Evolutionary conservation across 2,888 invertebrate species (phyloP), one percentile per base, ranked within the genome.

Genomic region (Ptychoptera albimana): DNA sequence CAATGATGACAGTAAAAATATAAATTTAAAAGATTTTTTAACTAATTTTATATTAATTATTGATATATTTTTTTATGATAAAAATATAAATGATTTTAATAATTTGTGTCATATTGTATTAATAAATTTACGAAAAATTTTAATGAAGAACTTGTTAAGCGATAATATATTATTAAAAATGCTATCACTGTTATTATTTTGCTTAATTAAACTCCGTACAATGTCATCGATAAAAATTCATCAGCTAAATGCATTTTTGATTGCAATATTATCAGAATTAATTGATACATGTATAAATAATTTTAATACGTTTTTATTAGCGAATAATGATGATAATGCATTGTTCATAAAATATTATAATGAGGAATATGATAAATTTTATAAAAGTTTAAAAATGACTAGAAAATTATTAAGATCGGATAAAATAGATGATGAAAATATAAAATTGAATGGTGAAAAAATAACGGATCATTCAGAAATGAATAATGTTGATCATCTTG

Each of bases 171-270:
- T 40, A 44, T 86, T 87, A 57, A 89, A 87, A 67, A 79, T 91
- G 46, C 74, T 83, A 9, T 74, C 81, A 43, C 84, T 89, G 55
- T 79, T 84, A 53, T 70, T 92, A 45, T 79, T 88, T 59, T 84
- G 85, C 47, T 74, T 88, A 51, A 73, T 79, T 29, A 84, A 85
- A 63, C 67, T 88, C 45, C 76, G 79, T 59, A 76, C 73, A 56
- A 72, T 70, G 42, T 77, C 82, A 58, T 82, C 84, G n/a, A 70
- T 72, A n/a, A 82, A 84, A 59, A 74, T 82, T 37, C 85, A 87
- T 53, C 81, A 85, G 16, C 75, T 83, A 44, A 79, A 85, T 56
- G 89, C 91, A 29, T 88, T 92, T 57, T 75, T 83, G 42, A 70
- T 92, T 41, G 87, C 88, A 16, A 72, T 91, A 50, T 76, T 66